phyloP scores from a whole-genome alignment of 2,113 vertebrate genomes.

The Takifugu flavidus region DNA sequence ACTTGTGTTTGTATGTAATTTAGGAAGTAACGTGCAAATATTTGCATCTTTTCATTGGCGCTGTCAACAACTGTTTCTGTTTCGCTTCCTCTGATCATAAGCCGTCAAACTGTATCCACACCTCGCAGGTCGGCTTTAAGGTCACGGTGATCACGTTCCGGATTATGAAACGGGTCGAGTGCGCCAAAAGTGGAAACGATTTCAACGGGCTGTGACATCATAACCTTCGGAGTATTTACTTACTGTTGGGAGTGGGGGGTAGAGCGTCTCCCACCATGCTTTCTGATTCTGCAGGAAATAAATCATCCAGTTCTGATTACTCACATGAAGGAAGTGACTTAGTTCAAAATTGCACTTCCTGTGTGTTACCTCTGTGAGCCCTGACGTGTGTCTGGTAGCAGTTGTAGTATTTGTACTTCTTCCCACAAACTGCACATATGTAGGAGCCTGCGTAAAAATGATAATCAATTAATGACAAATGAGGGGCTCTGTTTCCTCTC shows the following conservation, averaged over 20 bases:
- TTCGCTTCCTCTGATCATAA: too few species aligned
- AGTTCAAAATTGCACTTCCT: neutral
- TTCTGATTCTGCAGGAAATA: conserved; percentile 62
- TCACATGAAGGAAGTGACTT: conserved; percentile 24
- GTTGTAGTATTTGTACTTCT: conserved; percentile 99
- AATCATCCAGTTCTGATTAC: conserved; percentile 1
- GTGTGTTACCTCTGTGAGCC: conserved; percentile 88
- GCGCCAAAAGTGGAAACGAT: too few species aligned
- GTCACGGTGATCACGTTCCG: too few species aligned
- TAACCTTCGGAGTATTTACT: conserved; percentile 31
- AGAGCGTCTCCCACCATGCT: conserved; percentile 60
- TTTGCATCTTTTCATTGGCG: too few species aligned
- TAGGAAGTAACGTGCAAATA: conserved; percentile 4
- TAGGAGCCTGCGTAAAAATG: conserved; percentile 84
- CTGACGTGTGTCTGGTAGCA: conserved; percentile 98
- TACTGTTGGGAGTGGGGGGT: conserved; percentile 65
- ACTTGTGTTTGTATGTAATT: neutral
- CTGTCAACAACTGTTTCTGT: too few species aligned
- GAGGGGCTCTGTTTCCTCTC: neutral
- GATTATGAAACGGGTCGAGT: too few species aligned
- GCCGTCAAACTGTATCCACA: too few species aligned
- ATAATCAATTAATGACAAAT: conserved; percentile 6
- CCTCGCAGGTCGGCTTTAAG: too few species aligned
- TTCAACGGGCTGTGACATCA: too few species aligned
- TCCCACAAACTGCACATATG: conserved; percentile 93